phyloP scores from a whole-genome alignment of 2,888 invertebrate species.

The Autographa pulchrina region DNA sequence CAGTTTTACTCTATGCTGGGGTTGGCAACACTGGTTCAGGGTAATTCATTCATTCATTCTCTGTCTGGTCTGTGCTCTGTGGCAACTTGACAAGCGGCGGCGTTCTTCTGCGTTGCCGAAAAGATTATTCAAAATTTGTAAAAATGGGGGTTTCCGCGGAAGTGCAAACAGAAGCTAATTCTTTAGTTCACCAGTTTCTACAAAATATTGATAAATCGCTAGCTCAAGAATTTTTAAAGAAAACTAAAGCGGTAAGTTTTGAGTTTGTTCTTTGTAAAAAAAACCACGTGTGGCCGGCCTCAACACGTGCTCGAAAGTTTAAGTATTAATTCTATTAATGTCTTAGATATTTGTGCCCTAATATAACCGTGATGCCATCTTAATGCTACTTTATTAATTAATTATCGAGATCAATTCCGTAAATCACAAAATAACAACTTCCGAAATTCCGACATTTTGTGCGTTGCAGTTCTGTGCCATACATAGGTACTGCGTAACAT shows the following conservation, averaged over 20 bases:
- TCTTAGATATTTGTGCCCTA: neutral
- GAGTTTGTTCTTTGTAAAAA: constrained; percentile 81
- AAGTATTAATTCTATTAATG: neutral
- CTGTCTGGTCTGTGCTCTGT: constrained; percentile 21
- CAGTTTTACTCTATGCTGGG: too few species aligned
- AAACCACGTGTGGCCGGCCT: constrained; percentile 78
- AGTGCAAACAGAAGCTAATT: constrained; percentile 75
- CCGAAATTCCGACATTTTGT: neutral
- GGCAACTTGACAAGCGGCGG: constrained; percentile 34
- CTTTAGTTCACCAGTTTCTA: constrained; percentile 92
- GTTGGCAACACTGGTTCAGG: too few species aligned
- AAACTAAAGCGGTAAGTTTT: constrained; percentile 93
- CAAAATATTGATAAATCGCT: constrained; percentile 90
- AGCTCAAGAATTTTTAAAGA: constrained; percentile 92
- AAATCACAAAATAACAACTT: neutral
- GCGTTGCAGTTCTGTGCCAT: neutral
- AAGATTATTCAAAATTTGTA: neutral
- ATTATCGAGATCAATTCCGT: neutral
- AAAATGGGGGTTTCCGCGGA: constrained; percentile 78
- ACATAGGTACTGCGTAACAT: neutral
- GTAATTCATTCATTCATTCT: neutral
- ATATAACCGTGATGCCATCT: neutral
- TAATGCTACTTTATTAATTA: neutral
- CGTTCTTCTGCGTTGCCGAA: constrained; percentile 29
- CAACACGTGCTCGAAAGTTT: constrained; percentile 73